Percentiles rank a stretch among this genome's conserved stretches.
These are phyloP conservation scores for Erannis defoliaria DNA, from an alignment of 2,888 invertebrate genomes.

Conservation along the genomic window DNA sequence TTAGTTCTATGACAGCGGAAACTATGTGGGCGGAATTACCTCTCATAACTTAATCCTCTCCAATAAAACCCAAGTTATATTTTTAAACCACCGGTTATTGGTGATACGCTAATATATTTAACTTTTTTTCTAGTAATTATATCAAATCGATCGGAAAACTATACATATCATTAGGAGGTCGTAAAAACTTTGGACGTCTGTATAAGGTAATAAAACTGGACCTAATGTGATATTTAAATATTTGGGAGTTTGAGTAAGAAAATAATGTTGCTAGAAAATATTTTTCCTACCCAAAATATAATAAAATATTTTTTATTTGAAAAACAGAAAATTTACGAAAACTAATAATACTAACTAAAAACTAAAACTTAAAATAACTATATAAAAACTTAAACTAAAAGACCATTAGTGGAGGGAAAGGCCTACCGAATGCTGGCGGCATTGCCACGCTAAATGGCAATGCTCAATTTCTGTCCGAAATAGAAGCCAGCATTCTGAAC, in stretches of 20 bases:
- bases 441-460: too few species aligned
- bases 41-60: constrained; percentile 21
- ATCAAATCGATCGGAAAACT: constrained; percentile 44
- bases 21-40: constrained; percentile 6
- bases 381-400: too few species aligned
- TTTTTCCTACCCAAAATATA: too few species aligned
- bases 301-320: too few species aligned
- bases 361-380: too few species aligned
- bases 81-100: constrained; percentile 53
- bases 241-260: constrained; percentile 18
- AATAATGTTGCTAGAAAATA: constrained; percentile 14
- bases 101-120: constrained; percentile 54
- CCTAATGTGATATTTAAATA: constrained; percentile 44
- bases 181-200: constrained; percentile 41
- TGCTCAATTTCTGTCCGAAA: too few species aligned
- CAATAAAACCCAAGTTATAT: constrained; percentile 39
- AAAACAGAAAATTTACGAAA: too few species aligned
- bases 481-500: too few species aligned
- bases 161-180: constrained; percentile 42
- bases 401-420: too few species aligned
- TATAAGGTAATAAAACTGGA: constrained; percentile 37
- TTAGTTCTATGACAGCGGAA: not conserved
- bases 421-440: too few species aligned
- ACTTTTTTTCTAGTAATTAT: constrained; percentile 54
- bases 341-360: too few species aligned